These are phyloP conservation scores for Petrocephalus schoutedeni DNA, from an alignment of 2,797 vertebrate genomes.

Conservation along the genomic window DNA sequence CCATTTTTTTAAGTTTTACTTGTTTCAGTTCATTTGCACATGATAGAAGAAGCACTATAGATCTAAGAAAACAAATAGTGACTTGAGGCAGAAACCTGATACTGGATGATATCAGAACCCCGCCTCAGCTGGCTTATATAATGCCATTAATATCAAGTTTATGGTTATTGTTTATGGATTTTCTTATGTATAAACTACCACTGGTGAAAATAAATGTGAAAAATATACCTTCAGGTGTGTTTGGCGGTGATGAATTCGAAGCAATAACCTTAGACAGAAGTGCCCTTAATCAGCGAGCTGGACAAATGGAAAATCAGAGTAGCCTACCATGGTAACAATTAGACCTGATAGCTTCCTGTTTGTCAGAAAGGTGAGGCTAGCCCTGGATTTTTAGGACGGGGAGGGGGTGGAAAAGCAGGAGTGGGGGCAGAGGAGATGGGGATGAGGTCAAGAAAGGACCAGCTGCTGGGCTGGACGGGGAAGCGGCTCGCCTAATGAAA, in stretches of 20 bases:
- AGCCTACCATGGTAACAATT: background rate
- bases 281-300: background rate
- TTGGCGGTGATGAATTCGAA: background rate
- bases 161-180: background rate
- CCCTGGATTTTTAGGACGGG: constrained; percentile 13
- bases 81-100: background rate
- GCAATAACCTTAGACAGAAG: constrained; percentile 6
- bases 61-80: background rate
- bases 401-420: background rate
- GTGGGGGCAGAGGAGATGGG: constrained; percentile 19
- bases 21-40: background rate
- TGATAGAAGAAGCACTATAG: background rate
- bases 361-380: constrained; percentile 51
- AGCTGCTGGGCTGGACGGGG: constrained; percentile 26
- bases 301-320: background rate
- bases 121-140: background rate
- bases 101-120: background rate
- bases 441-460: constrained; percentile 35
- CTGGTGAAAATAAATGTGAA: background rate
- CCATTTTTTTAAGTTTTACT: background rate
- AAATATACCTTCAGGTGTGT: background rate
- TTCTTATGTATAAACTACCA: background rate
- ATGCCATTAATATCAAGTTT: constrained; percentile 4
- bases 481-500: constrained; percentile 57
- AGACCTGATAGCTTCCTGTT: background rate